These are phyloP conservation scores for Harmothoe impar DNA, from an alignment of 2,888 invertebrate genomes.

Conservation along the genomic window DNA sequence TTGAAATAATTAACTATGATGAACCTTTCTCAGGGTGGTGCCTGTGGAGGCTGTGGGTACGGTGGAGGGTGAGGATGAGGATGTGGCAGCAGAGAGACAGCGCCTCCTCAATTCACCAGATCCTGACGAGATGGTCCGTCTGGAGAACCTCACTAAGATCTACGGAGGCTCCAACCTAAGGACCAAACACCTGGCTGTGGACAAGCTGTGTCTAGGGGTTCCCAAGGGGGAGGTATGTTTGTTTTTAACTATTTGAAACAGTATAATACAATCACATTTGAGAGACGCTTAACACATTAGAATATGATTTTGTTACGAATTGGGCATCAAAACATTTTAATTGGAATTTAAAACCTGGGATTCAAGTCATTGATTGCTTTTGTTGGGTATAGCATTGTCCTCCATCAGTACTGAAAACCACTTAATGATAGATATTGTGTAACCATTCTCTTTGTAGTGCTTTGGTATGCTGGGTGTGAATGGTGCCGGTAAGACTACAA, in stretches of 20 bases:
- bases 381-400: too few relatives aligned
- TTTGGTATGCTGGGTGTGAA: constrained; percentile 65
- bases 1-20: background rate
- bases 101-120: constrained; percentile 54
- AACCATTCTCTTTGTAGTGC: constrained; percentile 53
- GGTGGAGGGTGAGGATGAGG: constrained; percentile 84
- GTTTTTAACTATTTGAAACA: background rate
- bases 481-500: constrained; percentile 64
- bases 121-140: constrained; percentile 23
- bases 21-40: constrained; percentile 32
- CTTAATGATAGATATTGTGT: too few relatives aligned
- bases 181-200: constrained; percentile 60
- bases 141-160: constrained; percentile 63
- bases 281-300: background rate
- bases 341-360: too few relatives aligned
- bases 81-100: constrained; percentile 84
- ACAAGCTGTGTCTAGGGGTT: constrained; percentile 58
- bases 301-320: too few relatives aligned
- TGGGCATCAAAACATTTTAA: too few relatives aligned
- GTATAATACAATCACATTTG: background rate
- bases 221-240: constrained; percentile 63
- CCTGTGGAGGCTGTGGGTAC: constrained; percentile 15
- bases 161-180: constrained; percentile 11
- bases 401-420: too few relatives aligned
- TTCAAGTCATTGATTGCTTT: too few relatives aligned